phyloP scores from a whole-genome alignment of 2,888 invertebrate genomes.

The Loripinus fragilis region DNA sequence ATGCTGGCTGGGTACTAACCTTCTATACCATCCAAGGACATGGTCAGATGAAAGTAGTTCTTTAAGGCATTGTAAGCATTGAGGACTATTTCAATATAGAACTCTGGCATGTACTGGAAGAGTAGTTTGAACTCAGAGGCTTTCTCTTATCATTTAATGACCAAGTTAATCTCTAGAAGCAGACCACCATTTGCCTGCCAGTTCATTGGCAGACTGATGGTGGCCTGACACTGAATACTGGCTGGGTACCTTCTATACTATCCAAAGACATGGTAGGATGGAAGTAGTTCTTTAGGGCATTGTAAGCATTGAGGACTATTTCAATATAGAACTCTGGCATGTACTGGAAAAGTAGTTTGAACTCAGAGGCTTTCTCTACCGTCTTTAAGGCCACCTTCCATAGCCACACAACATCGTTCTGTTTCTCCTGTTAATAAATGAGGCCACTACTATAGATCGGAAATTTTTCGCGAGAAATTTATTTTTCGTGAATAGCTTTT shows the following conservation, averaged over 20 bases:
- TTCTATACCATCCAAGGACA: conserved; percentile 85
- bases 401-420: conserved; percentile 87
- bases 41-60: conserved; percentile 88
- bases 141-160: too few species aligned
- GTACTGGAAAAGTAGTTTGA: conserved; percentile 88
- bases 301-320: conserved; percentile 87
- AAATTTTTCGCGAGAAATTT: too few species aligned
- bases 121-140: conserved; percentile 87
- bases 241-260: conserved; percentile 85
- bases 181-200: too few species aligned
- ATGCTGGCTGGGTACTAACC: too few species aligned
- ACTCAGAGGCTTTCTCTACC: conserved; percentile 86
- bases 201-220: too few species aligned
- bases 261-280: conserved; percentile 87
- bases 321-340: conserved; percentile 90
- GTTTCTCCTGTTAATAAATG: conserved; percentile 84
- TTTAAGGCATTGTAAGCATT: conserved; percentile 88
- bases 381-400: conserved; percentile 87
- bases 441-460: too few species aligned
- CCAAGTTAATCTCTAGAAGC: too few species aligned
- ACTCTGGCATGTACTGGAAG: conserved; percentile 90
- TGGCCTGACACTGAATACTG: too few species aligned
- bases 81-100: conserved; percentile 88
- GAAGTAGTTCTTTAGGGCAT: conserved; percentile 87
- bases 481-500: too few species aligned